Percentiles rank a stretch among this genome's conserved stretches.
Conservation (phyloP, 2,113 vertebrate species). For the Thymallus thymallus region DNA sequence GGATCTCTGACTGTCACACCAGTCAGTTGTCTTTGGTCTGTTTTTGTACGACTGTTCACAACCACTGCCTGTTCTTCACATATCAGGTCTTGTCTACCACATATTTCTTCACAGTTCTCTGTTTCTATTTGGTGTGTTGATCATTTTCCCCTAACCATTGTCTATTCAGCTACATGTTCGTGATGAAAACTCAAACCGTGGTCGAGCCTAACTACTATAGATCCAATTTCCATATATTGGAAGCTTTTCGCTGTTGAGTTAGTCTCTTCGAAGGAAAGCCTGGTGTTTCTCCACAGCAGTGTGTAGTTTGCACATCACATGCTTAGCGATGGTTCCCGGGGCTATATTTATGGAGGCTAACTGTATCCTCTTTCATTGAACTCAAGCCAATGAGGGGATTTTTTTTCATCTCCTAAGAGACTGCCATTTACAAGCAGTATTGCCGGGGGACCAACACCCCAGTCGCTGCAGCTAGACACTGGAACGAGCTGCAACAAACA, state of each 20-base stretch:
- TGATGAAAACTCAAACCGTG: slow-evolving; percentile 43
- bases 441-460: too few species aligned
- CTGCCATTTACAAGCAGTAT: slow-evolving; percentile 74
- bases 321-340: slow-evolving; percentile 63
- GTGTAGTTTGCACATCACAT: slow-evolving; percentile 59
- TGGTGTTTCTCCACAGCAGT: slow-evolving; percentile 34
- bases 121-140: too few species aligned
- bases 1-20: slow-evolving; percentile 17
- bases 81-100: background rate
- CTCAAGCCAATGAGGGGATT: slow-evolving; percentile 58
- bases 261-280: slow-evolving; percentile 48
- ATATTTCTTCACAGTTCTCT: background rate
- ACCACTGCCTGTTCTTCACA: background rate
- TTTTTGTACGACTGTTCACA: background rate
- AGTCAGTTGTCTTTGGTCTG: slow-evolving; percentile 14
- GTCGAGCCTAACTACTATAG: background rate
- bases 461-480: too few species aligned
- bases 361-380: slow-evolving; percentile 73
- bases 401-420: slow-evolving; percentile 71
- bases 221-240: slow-evolving; percentile 51
- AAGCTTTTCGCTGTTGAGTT: slow-evolving; percentile 45
- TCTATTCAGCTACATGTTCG: slow-evolving; percentile 49
- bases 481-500: too few species aligned
- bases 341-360: slow-evolving; percentile 72
- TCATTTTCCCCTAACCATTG: slow-evolving; percentile 34